phyloP scores from a whole-genome alignment of 2,797 vertebrate species.

The Balearica regulorum region DNA sequence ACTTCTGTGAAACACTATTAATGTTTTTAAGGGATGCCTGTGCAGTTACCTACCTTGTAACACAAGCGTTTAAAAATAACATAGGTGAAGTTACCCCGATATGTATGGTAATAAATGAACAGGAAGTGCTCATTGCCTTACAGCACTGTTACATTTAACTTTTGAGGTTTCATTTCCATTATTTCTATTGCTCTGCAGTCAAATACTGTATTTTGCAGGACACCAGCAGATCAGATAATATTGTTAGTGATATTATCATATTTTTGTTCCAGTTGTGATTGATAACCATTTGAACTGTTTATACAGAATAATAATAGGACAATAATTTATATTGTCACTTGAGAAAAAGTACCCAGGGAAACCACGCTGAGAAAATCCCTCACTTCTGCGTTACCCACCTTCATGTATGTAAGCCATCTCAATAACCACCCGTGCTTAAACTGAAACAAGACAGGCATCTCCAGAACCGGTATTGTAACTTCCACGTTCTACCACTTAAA shows the following conservation, averaged over 20 bases:
- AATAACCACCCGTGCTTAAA: neutral
- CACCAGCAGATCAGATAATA: neutral
- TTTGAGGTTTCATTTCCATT: neutral
- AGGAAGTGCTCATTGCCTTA: rapidly evolving
- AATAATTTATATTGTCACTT: neutral
- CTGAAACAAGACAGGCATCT: neutral
- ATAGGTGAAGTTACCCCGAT: neutral
- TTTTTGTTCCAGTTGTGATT: neutral
- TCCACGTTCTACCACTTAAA: neutral
- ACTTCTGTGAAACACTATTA: neutral
- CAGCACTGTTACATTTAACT: neutral
- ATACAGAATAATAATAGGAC: neutral
- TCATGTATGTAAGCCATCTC: neutral
- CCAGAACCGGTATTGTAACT: rapidly evolving
- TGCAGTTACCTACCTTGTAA: neutral
- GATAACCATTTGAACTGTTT: neutral
- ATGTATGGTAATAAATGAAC: neutral
- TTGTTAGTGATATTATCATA: neutral
- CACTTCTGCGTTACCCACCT: neutral
- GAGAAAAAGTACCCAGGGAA: neutral
- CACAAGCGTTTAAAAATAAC: neutral
- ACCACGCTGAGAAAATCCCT: neutral
- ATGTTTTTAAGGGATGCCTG: neutral
- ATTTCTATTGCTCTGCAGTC: neutral
- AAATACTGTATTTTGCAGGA: neutral